Conservation (phyloP, 2,888 invertebrate species). For the Drosophila multiciliata region DNA sequence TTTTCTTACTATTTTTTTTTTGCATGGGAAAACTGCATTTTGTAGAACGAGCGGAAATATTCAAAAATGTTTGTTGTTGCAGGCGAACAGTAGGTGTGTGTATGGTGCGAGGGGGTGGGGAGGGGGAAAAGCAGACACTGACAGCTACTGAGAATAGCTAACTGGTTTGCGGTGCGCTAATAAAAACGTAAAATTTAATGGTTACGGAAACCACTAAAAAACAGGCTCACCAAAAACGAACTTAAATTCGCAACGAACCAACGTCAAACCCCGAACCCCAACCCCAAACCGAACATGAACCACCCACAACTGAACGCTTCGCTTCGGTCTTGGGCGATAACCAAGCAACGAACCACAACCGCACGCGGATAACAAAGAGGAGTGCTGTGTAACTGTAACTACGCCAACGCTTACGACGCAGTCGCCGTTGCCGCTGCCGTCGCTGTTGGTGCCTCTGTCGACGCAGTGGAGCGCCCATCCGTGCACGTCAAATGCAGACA, state of each 20-base stretch:
- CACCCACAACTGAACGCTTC: slow-evolving; percentile 10
- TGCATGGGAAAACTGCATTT: slow-evolving; percentile 76
- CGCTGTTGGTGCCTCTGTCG: slow-evolving; percentile 36
- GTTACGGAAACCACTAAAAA: slow-evolving; percentile 81
- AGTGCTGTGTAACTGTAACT: slow-evolving; percentile 67
- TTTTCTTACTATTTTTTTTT: slow-evolving; percentile 15
- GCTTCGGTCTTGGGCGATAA: slow-evolving; percentile 67
- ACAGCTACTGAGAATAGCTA: slow-evolving; percentile 1
- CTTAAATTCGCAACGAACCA: slow-evolving; percentile 61
- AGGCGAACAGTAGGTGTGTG: neutral
- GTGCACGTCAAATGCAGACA: slow-evolving; percentile 81
- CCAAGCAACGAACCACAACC: slow-evolving; percentile 79
- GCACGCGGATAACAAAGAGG: slow-evolving; percentile 48
- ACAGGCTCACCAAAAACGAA: slow-evolving; percentile 80
- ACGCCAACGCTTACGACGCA: slow-evolving; percentile 49
- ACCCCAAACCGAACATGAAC: neutral
- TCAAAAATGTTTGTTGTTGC: slow-evolving; percentile 68
- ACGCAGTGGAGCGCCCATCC: slow-evolving; percentile 80
- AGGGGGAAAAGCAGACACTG: neutral
- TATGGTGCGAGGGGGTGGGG: neutral
- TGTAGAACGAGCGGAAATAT: slow-evolving; percentile 76
- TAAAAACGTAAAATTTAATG: slow-evolving; percentile 81
- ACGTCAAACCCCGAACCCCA: slow-evolving; percentile 3
- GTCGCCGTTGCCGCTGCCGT: slow-evolving; percentile 15
- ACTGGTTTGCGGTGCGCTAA: slow-evolving; percentile 70